Evolutionary conservation across 37 sponge, comb jelly and placozoan species (phyloP), one percentile per base, ranked within the genome.

Genomic region (Cladorhizidae sp.): DNA sequence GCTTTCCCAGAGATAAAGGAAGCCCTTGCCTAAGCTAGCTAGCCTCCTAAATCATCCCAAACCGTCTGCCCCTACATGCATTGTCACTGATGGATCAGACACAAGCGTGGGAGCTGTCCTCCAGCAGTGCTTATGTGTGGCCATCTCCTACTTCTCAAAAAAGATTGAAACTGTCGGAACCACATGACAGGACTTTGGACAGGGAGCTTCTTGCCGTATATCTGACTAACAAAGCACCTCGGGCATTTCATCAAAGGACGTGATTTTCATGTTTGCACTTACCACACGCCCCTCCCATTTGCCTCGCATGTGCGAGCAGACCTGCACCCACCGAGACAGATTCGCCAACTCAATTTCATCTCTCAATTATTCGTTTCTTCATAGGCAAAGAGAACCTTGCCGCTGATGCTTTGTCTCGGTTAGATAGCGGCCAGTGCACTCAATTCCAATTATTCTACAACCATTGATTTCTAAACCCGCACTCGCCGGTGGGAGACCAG

Each of bases 161-260:
- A 33, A 88, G 78, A 42, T 43, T 88, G 45, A 54, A 73, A 54
- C 90, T 85, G 5, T 57, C 75, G 6, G 90, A 89, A 40, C 67
- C 81, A 0, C 50, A 79, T 12, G 83, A 89, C 64, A 89, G 85
- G 58, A 63, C 90, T 75, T 88, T 88, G 36, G 89, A 83, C 73
- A 64, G 79, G 23, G 89, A 88, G 49, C 68, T 88, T 18, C 67
- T 90, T 5, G 86, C 82, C 18, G 58, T 75, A 0, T 90, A 81
- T 64, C 73, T 81, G 50, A 64, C 90, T 18, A 76, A 81, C 58
- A 85, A 77, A 49, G 82, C 85, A 20, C 85, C 85, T 32, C 55
- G 82, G 0, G 76, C 81, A 89, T 80, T 21, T n/a, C n/a, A n/a
- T n/a, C n/a, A n/a, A n/a, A n/a, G n/a, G n/a, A n/a, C n/a, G n/a